Base-by-base conservation (phyloP, 2,888 invertebrate species). In the Gymnosoma rotundatum region DNA sequence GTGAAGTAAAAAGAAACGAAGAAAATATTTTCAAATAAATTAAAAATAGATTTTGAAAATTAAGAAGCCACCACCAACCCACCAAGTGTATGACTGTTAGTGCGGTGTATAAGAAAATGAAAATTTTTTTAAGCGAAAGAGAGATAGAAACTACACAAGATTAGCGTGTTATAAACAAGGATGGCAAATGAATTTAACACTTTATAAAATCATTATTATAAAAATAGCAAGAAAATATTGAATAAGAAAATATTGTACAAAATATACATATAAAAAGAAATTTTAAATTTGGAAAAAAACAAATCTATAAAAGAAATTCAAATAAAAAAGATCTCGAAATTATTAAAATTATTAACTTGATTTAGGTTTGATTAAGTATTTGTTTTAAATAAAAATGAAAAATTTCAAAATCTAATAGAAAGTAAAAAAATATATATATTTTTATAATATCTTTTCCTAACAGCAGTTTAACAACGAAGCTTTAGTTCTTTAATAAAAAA, bases 1-100 rank as follows among this genome's bases (percentile, higher is more conserved):
- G 58, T 79, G 72, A 52, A 60, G 45, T 48, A 60, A 78, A 83
- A 60, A 76, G 67, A 69, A 76, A 52, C 16, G 18, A 60, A 61
- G 45, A 25, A 78, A 66, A 58, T 56, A 80, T 82, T 74, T 85
- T 83, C 56, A 79, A 79, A 86, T 78, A 86, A 80, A 75, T 86
- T 91, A 90, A 87, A 89, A 90, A 90, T 90, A 90, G 91, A 86
- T 78, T 83, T 86, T 89, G 90, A 90, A 90, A 90, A 90, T 88
- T 88, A 89, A 91, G 91, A 89, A 90, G 91, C 89, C 84, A 78
- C 80, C 83, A 80, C 72, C 83, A 83, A 60, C 42, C 66, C 9
- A 50, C 76, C 58, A 50, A 76, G 81, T 64, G 83, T 85, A 80
- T 83, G 82, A 78, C 80, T 80, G n/a, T 82, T 63, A 78, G 84